These are phyloP conservation scores for Cylloceria caligata DNA, from an alignment of 2,888 invertebrate species.

Conservation along the genomic window DNA sequence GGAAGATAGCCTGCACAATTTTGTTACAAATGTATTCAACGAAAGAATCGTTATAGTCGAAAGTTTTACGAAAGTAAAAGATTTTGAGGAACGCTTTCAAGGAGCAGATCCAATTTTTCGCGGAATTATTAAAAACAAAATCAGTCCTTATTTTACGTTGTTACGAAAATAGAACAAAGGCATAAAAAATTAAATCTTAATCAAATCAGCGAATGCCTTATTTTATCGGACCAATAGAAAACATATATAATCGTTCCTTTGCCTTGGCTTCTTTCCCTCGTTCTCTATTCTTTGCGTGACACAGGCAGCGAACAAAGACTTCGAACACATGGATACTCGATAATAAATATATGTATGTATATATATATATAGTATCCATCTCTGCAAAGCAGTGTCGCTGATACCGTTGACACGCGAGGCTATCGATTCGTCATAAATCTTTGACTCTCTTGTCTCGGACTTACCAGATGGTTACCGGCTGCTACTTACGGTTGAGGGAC, in stretches of 20 bases:
- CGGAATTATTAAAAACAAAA: too few relatives aligned
- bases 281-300: conserved; percentile 37
- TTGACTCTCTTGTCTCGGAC: conserved; percentile 43
- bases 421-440: conserved; percentile 71
- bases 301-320: conserved; percentile 44
- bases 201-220: conserved; percentile 2
- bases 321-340: conserved; percentile 4
- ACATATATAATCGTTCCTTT: conserved; percentile 35
- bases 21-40: neutral
- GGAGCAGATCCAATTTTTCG: too few relatives aligned
- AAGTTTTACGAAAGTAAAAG: neutral
- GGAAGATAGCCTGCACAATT: neutral
- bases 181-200: conserved; percentile 1
- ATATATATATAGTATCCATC: neutral
- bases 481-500: conserved; percentile 57
- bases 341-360: too few relatives aligned
- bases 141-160: too few relatives aligned
- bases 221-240: conserved; percentile 9
- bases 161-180: neutral
- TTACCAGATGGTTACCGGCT: conserved; percentile 46
- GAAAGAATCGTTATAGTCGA: neutral
- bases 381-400: conserved; percentile 33
- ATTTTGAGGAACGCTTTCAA: neutral
- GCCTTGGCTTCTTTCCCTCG: conserved; percentile 34
- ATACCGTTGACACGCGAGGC: conserved; percentile 66